A percentile compares a stretch with the other conserved stretches of the same genome.
These are phyloP conservation scores for Mormyrus proboscirostris DNA, from an alignment of 2,797 vertebrate species.

Conservation along the genomic window DNA sequence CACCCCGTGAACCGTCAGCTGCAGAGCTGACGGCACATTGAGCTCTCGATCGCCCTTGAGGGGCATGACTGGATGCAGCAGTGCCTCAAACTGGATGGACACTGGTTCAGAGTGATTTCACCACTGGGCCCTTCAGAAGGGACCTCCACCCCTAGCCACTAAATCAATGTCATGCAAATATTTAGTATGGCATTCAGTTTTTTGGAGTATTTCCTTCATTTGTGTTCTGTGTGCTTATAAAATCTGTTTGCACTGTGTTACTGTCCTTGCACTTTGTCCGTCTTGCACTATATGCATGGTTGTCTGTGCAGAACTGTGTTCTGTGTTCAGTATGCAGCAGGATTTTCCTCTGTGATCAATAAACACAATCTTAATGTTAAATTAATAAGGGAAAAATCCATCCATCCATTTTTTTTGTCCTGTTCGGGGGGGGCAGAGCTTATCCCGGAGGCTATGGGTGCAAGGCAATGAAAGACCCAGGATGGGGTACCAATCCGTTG, in stretches of 20 bases:
- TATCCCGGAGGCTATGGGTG: too few relatives aligned
- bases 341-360: background rate
- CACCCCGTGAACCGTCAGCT: background rate
- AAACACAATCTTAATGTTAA: background rate
- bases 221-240: background rate
- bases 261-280: background rate
- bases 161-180: background rate
- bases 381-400: background rate
- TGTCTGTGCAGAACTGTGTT: background rate
- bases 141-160: background rate
- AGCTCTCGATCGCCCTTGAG: background rate
- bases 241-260: background rate
- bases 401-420: too few relatives aligned
- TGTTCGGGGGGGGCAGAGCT: too few relatives aligned
- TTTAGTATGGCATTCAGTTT: background rate
- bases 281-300: background rate
- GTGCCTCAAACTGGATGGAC: background rate
- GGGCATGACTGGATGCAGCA: background rate
- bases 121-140: background rate
- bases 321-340: background rate
- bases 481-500: too few relatives aligned
- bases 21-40: background rate
- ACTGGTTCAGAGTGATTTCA: background rate
- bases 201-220: background rate
- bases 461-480: too few relatives aligned